phyloP scores from a whole-genome alignment of 2,888 invertebrate species.

The Phytoseiulus persimilis region DNA sequence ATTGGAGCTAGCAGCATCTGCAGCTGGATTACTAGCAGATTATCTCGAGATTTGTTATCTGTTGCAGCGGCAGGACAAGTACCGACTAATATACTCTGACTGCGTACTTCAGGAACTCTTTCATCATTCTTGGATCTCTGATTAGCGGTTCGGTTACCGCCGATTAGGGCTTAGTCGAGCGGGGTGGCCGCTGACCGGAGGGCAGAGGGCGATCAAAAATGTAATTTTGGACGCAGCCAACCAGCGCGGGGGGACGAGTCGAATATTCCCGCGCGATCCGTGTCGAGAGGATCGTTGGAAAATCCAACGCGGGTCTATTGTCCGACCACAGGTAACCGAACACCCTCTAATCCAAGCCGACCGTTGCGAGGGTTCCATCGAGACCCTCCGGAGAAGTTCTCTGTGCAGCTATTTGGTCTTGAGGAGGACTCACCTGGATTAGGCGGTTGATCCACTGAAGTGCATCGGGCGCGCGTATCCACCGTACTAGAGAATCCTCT shows the following conservation, averaged over 20 bases:
- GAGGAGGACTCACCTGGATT: background rate
- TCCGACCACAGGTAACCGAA: no score
- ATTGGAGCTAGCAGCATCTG: background rate
- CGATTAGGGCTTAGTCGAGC: background rate
- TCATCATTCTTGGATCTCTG: background rate
- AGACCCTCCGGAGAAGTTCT: no score
- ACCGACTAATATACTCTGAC: background rate
- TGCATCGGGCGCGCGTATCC: background rate
- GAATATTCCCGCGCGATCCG: no score
- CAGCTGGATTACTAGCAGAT: background rate
- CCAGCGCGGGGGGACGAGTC: no score
- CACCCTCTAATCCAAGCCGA: no score
- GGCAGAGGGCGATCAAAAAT: background rate
- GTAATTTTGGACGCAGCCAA: no score
- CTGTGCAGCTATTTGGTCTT: background rate
- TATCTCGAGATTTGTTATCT: background rate
- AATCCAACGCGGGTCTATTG: no score
- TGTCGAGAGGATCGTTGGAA: no score
- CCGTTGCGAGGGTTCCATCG: no score
- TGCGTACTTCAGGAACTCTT: background rate
- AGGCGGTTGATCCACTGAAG: background rate
- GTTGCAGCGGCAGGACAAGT: background rate
- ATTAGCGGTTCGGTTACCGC: background rate
- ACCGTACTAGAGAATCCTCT: background rate
- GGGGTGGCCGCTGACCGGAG: background rate